Evolutionary conservation across 2,113 vertebrate species (phyloP), one percentile per base, ranked within the genome.

Genomic region (Trinectes maculatus): DNA sequence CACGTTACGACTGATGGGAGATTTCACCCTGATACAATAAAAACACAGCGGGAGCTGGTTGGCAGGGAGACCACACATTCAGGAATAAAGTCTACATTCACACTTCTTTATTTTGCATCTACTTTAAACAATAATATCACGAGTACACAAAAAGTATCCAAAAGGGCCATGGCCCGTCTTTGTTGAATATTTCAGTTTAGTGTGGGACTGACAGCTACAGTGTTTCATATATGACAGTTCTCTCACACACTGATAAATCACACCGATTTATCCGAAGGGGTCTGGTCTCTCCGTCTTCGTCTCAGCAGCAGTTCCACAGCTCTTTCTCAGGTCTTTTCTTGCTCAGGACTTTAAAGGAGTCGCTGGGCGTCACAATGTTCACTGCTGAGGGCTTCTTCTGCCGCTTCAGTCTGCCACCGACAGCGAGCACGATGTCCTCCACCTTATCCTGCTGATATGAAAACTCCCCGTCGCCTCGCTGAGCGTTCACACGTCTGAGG

Each of bases 321-420:
- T 93, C 85, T 72, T 93, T 94, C 51, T 86, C 84, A 0, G 55
- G 1, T n/a, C 15, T 77, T 36, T 62, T 83, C 62, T 81, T 87
- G 46, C 51, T 90, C 42, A 91, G 34, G 26, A 89, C 47, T 62
- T 94, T 88, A 33, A 93, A 92, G 59, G 85, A 86, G 0, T 85
- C 52, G 83, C 85, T 36, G 92, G 91, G 16, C 82, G 89, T 33
- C 80, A 91, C 18, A 90, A 89, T 74, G 89, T 86, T 58, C 0
- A 21, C 25, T 1, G 6, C 11, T 0, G 10, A 18, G 12, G 93
- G 56, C 0, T 91, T 93, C 75, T 94, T 96, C 85, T 96, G 96
- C 42, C 93, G 95, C 86, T 93, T 96, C 21, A 97, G 91, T 75
- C 93, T 96, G 80, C 94, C 92, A n/a, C 94, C 95, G 64, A 99